phyloP scores from a whole-genome alignment of 2,113 vertebrate species.

The Gavia stellata region DNA sequence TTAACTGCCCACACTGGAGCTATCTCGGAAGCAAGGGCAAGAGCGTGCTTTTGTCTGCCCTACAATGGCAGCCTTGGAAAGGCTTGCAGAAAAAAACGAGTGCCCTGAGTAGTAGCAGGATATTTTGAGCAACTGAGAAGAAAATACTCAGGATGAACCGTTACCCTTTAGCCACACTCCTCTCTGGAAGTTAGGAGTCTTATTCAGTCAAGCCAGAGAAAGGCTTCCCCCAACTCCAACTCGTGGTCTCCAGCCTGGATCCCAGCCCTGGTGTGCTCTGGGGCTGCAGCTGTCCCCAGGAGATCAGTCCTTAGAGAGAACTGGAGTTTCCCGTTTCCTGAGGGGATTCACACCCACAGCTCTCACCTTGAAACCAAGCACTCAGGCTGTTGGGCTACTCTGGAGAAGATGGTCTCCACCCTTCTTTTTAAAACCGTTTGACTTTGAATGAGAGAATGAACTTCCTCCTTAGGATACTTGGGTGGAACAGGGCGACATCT shows the following conservation, averaged over 20 bases:
- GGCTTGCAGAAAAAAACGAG: background rate
- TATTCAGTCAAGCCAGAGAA: background rate
- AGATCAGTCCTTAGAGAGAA: background rate
- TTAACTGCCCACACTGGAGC: background rate
- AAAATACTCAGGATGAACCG: background rate
- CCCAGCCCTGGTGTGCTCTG: background rate
- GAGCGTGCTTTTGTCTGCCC: background rate
- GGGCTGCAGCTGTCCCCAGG: background rate
- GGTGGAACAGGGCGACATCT: background rate
- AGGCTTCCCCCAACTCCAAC: background rate
- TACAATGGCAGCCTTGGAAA: background rate
- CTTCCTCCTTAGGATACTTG: background rate
- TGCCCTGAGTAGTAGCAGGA: background rate
- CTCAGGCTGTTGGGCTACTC: background rate
- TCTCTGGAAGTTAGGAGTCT: background rate
- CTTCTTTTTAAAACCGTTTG: background rate
- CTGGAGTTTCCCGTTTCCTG: background rate
- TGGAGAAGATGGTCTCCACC: background rate
- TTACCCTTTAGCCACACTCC: background rate
- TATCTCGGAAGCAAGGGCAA: background rate
- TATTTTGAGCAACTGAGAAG: background rate
- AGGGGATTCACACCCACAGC: background rate
- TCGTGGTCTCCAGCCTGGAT: rapidly evolving
- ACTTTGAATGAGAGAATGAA: background rate
- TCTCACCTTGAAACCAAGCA: background rate